Conservation (phyloP, 2,797 vertebrate species). For the Sphaeramia orbicularis region DNA sequence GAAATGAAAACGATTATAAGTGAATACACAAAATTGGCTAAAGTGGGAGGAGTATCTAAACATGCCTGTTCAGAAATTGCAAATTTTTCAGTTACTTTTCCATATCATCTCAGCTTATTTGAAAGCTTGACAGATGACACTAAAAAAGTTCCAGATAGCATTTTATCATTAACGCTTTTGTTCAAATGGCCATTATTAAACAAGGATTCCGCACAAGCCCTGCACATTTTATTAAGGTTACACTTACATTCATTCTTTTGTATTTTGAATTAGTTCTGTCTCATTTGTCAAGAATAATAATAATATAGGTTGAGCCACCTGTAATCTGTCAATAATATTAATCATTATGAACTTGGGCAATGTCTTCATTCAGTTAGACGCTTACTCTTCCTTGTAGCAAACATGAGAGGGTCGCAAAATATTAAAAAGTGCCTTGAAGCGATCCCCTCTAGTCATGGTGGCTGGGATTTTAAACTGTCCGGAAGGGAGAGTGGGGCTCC, state of each 20-base stretch:
- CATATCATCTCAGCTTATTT: no score
- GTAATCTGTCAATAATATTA: not conserved
- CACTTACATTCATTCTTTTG: constrained; percentile 14
- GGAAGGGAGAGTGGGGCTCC: constrained; percentile 73
- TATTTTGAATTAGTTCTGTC: constrained; percentile 19
- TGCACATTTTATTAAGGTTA: constrained; percentile 19
- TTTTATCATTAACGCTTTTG: no score
- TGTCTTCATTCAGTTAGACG: not conserved
- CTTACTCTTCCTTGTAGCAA: not conserved
- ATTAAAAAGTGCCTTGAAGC: constrained; percentile 25
- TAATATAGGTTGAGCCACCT: not conserved
- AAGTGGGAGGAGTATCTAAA: no score
- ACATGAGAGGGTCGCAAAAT: constrained; percentile 6
- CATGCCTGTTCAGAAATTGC: no score
- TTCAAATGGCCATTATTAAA: not conserved
- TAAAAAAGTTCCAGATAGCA: no score
- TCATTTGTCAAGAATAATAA: constrained; percentile 17
- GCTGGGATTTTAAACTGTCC: constrained; percentile 59
- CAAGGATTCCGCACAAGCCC: constrained; percentile 6
- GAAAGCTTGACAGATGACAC: no score
- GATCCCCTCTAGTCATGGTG: constrained; percentile 31
- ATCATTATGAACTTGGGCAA: not conserved
- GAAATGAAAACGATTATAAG: no score
- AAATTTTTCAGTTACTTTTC: no score
- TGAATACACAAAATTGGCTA: no score